Percentiles rank a stretch among this genome's conserved stretches.
phyloP scores from a whole-genome alignment of 2,797 vertebrate species.

The Sphenopsis melanotis region DNA sequence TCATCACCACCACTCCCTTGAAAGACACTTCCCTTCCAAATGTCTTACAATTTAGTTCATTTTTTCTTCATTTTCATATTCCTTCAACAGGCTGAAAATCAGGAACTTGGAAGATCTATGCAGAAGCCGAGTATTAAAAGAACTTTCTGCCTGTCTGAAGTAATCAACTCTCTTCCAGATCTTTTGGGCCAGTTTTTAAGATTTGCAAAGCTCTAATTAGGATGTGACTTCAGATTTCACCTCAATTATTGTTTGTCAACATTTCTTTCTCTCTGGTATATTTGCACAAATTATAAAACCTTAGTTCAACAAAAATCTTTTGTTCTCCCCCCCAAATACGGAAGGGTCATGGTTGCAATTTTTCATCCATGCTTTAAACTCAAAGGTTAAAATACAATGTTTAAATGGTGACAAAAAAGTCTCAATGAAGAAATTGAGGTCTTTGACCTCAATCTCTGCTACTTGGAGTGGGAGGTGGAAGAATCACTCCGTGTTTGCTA shows the following conservation, averaged over 20 bases:
- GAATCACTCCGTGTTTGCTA: slow-evolving; percentile 40
- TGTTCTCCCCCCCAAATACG: not conserved
- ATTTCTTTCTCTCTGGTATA: slow-evolving; percentile 11
- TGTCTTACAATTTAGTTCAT: not conserved
- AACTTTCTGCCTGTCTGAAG: not conserved
- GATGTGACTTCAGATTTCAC: slow-evolving; percentile 12
- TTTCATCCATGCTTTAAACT: slow-evolving; percentile 54
- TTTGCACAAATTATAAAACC: slow-evolving; percentile 51
- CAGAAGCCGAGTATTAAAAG: not conserved
- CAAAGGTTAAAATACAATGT: slow-evolving; percentile 68
- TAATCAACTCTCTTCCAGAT: not conserved
- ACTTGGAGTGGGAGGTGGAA: not conserved
- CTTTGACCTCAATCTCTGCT: slow-evolving; percentile 69
- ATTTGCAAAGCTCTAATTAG: not conserved
- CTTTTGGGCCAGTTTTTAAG: not conserved
- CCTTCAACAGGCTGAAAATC: not conserved
- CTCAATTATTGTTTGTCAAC: slow-evolving; percentile 18
- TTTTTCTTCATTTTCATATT: not conserved
- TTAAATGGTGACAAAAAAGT: slow-evolving; percentile 61
- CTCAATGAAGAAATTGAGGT: slow-evolving; percentile 72
- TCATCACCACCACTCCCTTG: not conserved
- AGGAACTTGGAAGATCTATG: not conserved
- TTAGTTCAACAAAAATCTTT: slow-evolving; percentile 4
- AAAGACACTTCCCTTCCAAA: not conserved
- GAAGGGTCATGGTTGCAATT: slow-evolving; percentile 57